Evolutionary conservation across 2,113 vertebrate genomes (phyloP).

Genomic region (Leptodactylus fuscus): DNA sequence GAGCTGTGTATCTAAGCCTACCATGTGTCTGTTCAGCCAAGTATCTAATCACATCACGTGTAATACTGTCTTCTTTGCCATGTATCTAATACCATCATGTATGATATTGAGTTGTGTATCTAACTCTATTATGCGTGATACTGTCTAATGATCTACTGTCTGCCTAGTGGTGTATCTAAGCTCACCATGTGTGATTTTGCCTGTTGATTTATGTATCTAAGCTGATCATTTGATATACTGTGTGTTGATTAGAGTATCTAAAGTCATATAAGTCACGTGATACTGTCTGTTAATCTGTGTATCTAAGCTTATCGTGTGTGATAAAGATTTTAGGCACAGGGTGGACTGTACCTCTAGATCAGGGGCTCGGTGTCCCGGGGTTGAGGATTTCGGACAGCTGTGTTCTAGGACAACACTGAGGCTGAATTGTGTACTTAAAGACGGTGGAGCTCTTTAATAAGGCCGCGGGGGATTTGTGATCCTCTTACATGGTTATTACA

Average conservation of each 20-base stretch:
- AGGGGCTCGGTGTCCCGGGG: not conserved
- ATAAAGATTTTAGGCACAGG: not conserved
- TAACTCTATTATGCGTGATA: not conserved
- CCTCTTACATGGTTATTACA: slow-evolving; percentile 56
- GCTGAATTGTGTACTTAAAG: slow-evolving; percentile 49
- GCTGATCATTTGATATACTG: not conserved
- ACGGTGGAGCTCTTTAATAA: slow-evolving; percentile 52
- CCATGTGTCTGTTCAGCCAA: not conserved
- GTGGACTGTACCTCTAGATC: too few species aligned
- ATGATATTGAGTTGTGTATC: not conserved
- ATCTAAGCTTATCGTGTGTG: not conserved
- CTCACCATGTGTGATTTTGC: not conserved
- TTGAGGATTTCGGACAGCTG: not conserved
- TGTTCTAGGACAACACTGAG: not conserved
- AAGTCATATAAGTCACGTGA: too few species aligned
- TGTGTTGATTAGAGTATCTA: not conserved
- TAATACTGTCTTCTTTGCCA: not conserved
- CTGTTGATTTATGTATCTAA: not conserved
- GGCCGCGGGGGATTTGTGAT: slow-evolving; percentile 57
- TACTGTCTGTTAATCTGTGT: not conserved
- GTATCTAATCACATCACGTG: not conserved
- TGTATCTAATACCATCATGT: not conserved
- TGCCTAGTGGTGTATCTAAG: not conserved
- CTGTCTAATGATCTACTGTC: not conserved
- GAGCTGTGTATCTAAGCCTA: not conserved